phyloP scores from a whole-genome alignment of 2,797 vertebrate genomes.

The Eremophila alpestris region DNA sequence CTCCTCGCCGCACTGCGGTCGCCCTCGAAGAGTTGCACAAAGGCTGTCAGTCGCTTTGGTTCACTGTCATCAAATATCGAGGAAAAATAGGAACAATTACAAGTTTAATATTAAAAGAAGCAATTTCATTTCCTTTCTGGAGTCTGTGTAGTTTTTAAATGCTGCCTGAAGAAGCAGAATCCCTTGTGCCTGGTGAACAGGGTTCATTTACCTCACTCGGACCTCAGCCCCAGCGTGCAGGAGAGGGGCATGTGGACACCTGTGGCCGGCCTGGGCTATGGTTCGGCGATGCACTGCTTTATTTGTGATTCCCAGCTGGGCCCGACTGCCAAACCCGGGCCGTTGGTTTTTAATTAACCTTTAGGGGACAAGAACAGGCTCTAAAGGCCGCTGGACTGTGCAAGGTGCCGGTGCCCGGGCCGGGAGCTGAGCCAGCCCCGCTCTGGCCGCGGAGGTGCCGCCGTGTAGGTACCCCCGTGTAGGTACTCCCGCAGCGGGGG shows the following conservation, averaged over 20 bases:
- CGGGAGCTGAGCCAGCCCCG: background rate
- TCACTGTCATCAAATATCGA: background rate
- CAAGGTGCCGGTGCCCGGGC: background rate
- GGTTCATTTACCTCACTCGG: background rate
- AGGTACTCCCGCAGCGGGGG: background rate
- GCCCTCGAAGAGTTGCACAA: background rate
- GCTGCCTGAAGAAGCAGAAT: background rate
- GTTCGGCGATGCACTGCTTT: no score
- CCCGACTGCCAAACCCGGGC: background rate
- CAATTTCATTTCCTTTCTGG: background rate
- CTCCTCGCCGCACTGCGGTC: background rate
- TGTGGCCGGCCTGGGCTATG: no score
- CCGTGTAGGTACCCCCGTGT: no score
- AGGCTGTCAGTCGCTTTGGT: background rate
- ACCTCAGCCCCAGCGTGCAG: background rate
- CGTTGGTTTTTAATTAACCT: background rate
- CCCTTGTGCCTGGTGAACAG: background rate
- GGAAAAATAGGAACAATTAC: slow-evolving; percentile 7
- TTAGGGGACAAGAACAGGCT: background rate
- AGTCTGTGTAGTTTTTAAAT: background rate
- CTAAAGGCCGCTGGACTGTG: background rate
- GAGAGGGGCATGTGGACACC: background rate
- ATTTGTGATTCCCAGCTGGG: background rate
- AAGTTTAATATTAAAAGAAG: slow-evolving; percentile 35
- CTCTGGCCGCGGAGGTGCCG: background rate